These are phyloP conservation scores for Heliconius hewitsoni DNA, from an alignment of 1,140 invertebrate species.

Conservation along the genomic window DNA sequence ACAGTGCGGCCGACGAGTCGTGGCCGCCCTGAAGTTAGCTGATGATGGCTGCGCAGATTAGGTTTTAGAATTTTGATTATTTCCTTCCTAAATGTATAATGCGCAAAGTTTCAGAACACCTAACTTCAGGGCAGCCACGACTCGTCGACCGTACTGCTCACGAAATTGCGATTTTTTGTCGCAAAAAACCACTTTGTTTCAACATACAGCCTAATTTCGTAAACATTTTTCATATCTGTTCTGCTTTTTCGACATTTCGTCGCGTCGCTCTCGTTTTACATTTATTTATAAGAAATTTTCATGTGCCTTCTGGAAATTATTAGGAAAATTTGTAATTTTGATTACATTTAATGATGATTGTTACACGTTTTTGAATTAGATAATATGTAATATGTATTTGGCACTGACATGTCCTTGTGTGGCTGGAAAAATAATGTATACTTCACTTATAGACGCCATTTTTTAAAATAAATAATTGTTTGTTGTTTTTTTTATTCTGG, in stretches of 20 bases:
- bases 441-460: not conserved
- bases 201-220: constrained; percentile 17
- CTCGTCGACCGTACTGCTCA: too few species aligned
- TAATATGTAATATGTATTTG: constrained; percentile 47
- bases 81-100: not conserved
- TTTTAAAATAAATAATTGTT: not conserved
- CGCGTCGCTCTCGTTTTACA: constrained; percentile 45
- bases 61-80: too few species aligned
- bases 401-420: constrained; percentile 50
- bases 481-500: constrained; percentile 29
- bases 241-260: constrained; percentile 30
- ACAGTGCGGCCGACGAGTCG: too few species aligned
- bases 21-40: too few species aligned
- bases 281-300: constrained; percentile 76
- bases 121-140: too few species aligned
- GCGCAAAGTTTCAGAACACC: too few species aligned
- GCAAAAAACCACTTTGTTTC: constrained; percentile 22
- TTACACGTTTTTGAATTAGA: constrained; percentile 62
- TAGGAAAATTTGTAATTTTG: constrained; percentile 66
- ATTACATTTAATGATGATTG: constrained; percentile 67
- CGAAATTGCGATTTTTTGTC: constrained; percentile 29
- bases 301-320: constrained; percentile 78
- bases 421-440: constrained; percentile 33
- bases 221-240: constrained; percentile 21
- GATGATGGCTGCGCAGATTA: too few species aligned